A percentile compares a stretch with the other conserved stretches of the same genome.
Conservation (phyloP, 2,113 vertebrate genomes). For the Galeopterus variegatus region DNA sequence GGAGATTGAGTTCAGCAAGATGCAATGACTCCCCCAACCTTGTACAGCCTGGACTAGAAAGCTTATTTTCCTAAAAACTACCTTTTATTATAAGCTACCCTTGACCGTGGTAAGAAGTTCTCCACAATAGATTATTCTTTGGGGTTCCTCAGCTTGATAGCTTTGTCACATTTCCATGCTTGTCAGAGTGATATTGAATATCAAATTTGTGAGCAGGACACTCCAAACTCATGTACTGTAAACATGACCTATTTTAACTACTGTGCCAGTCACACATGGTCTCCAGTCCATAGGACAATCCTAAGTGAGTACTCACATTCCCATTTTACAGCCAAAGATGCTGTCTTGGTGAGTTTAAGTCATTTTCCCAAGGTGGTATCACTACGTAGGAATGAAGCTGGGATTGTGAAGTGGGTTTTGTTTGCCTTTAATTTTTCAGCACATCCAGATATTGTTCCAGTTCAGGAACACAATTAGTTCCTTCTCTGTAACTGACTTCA, state of each 20-base stretch:
- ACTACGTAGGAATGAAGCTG: background rate
- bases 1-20: background rate
- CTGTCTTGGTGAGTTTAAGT: constrained; percentile 39
- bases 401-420: background rate
- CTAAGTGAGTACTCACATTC: background rate
- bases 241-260: background rate
- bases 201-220: constrained; percentile 20
- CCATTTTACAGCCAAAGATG: background rate
- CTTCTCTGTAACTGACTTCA: constrained; percentile 71
- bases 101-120: background rate
- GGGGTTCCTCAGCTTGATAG: background rate
- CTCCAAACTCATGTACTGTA: accelerated
- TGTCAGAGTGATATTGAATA: constrained; percentile 36
- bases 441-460: constrained; percentile 20
- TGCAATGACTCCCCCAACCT: accelerated
- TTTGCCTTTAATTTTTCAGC: background rate
- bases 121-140: accelerated
- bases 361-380: background rate
- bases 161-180: constrained; percentile 8
- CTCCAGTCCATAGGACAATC: background rate
- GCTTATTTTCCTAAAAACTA: background rate
- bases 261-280: accelerated
- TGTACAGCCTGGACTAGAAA: background rate
- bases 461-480: background rate
- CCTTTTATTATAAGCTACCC: background rate